Evolutionary conservation across 2,888 invertebrate species (phyloP).

Genomic region (Sialis lutaria): DNA sequence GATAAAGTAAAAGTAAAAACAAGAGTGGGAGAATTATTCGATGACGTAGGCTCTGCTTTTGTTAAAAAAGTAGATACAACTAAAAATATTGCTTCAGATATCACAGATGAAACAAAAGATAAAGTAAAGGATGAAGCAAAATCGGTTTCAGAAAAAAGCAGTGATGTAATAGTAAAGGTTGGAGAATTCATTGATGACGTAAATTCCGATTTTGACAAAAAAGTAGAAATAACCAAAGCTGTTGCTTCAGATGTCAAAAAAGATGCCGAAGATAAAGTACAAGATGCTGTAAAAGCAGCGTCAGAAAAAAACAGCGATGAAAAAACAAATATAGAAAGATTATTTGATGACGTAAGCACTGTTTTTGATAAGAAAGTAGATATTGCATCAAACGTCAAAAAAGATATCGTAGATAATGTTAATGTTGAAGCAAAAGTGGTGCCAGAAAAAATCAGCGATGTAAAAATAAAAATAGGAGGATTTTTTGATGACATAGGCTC

Average conservation of each 20-base stretch:
- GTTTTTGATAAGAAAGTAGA: conserved; percentile 2
- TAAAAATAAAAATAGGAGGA: conserved; percentile 16
- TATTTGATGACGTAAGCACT: conserved; percentile 11
- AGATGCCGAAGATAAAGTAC: neutral
- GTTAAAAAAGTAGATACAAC: conserved; percentile 22
- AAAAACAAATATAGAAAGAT: conserved; percentile 6
- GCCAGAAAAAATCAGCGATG: too few relatives aligned
- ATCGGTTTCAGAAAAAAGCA: neutral
- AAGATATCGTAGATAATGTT: neutral
- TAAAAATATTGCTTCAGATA: neutral
- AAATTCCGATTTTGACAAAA: neutral
- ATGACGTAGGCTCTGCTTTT: conserved; percentile 12
- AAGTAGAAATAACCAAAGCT: conserved; percentile 6
- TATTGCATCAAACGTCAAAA: conserved; percentile 3
- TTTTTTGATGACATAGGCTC: conserved; percentile 13
- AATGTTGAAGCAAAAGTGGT: too few relatives aligned
- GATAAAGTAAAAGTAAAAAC: too few relatives aligned
- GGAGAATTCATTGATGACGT: conserved; percentile 1
- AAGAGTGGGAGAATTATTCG: neutral
- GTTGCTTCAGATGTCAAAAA: neutral
- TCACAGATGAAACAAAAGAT: neutral
- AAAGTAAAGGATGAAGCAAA: conserved; percentile 7
- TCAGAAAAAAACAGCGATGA: conserved; percentile 6
- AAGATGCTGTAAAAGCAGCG: neutral
- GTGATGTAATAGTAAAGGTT: neutral